These are phyloP conservation scores for Drosophila acutilabella DNA, from an alignment of 2,888 invertebrate species.

Conservation along the genomic window DNA sequence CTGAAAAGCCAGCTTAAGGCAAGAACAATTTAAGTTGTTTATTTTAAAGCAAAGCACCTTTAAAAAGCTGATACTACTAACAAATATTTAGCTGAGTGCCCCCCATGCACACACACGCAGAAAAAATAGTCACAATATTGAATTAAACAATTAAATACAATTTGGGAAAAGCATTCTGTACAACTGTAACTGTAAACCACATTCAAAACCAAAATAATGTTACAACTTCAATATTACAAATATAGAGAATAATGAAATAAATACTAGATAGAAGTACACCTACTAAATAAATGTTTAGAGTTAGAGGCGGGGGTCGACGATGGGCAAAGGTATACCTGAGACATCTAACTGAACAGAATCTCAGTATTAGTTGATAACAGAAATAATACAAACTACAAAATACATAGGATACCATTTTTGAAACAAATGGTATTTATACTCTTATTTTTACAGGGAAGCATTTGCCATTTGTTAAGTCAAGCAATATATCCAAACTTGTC, in stretches of 20 bases:
- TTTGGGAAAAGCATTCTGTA: neutral
- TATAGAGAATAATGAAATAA: constrained; percentile 14
- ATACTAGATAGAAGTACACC: constrained; percentile 5
- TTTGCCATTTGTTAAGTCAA: constrained; percentile 62
- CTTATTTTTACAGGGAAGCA: constrained; percentile 33
- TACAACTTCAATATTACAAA: constrained; percentile 59
- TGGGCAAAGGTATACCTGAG: constrained; percentile 51
- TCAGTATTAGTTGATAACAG: constrained; percentile 71
- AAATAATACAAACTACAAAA: constrained; percentile 25
- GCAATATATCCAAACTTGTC: constrained; percentile 25
- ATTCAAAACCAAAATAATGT: neutral
- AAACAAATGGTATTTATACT: constrained; percentile 12
- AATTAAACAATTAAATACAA: neutral
- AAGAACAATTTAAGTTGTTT: no score
- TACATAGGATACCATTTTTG: constrained; percentile 23
- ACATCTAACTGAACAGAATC: constrained; percentile 73
- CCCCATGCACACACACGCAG: no score
- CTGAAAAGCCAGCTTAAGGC: neutral
- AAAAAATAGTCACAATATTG: neutral
- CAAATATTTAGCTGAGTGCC: no score
- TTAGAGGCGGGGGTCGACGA: constrained; percentile 32
- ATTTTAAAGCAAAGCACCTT: no score
- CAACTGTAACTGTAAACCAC: neutral
- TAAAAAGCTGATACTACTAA: no score
- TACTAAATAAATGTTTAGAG: constrained; percentile 8